A percentile compares a stretch with the other conserved stretches of the same genome.
Conservation (phyloP, 1,140 invertebrate species). For the Drosophila tsacasi region DNA sequence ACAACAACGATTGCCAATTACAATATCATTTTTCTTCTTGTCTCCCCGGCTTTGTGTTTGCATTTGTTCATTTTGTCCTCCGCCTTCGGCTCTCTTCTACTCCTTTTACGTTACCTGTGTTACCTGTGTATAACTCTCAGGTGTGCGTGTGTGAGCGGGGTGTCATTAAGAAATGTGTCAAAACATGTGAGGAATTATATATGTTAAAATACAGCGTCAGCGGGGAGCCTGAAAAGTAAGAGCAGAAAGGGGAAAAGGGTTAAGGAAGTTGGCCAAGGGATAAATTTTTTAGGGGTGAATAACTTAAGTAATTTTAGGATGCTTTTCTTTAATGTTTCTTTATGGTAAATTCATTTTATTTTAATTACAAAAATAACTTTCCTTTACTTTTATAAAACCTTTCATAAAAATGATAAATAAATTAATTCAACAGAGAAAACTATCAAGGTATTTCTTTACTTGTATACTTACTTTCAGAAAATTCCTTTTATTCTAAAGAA, state of each 20-base stretch:
- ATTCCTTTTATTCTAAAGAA: neutral
- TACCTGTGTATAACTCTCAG: conserved; percentile 4
- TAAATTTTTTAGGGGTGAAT: conserved; percentile 24
- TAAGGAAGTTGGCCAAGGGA: conserved; percentile 1
- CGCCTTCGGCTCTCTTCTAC: conserved; percentile 14
- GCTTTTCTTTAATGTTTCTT: neutral
- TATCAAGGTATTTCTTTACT: neutral
- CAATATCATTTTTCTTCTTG: conserved; percentile 81
- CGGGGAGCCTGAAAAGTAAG: neutral
- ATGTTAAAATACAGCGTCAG: conserved; percentile 51
- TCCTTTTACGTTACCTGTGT: neutral
- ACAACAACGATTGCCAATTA: conserved; percentile 81
- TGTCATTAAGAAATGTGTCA: conserved; percentile 82
- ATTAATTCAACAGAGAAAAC: neutral
- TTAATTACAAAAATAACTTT: too few species aligned
- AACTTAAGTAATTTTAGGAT: neutral
- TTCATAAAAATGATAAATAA: neutral
- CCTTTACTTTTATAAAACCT: too few species aligned
- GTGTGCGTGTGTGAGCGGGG: conserved; percentile 43
- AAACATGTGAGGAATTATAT: conserved; percentile 79
- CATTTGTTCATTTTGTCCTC: conserved; percentile 44
- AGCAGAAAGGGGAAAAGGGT: neutral
- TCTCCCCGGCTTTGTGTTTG: conserved; percentile 53
- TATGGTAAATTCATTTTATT: neutral
- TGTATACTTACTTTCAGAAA: too few species aligned